A percentile compares a stretch with the other conserved stretches of the same genome.
phyloP scores from a whole-genome alignment of 2,888 invertebrate genomes.

The Drosophila flavopinicola region DNA sequence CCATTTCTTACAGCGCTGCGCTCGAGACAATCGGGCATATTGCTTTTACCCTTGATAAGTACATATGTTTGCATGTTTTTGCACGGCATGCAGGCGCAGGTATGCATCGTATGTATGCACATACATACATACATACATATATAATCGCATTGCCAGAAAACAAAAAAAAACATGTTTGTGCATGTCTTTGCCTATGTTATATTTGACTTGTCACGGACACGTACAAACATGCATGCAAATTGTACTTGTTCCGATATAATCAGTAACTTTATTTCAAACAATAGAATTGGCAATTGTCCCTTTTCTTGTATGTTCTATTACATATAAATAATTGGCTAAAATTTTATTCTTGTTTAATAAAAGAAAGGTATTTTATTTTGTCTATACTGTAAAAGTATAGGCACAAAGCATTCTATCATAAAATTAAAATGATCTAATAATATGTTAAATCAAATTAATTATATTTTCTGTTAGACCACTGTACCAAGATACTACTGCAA shows the following conservation, averaged over 20 bases:
- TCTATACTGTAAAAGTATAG: no score
- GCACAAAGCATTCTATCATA: no score
- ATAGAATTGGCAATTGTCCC: conserved; percentile 6
- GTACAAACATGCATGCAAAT: conserved; percentile 31
- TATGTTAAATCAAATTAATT: no score
- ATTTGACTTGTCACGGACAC: conserved; percentile 28
- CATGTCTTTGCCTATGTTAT: conserved; percentile 22
- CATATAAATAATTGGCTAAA: neutral
- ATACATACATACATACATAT: neutral
- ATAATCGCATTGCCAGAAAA: conserved; percentile 1
- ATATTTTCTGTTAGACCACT: no score
- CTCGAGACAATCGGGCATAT: conserved; percentile 38
- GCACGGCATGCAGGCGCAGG: conserved; percentile 12
- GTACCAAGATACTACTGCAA: no score
- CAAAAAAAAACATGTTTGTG: conserved; percentile 34
- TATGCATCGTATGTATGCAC: conserved; percentile 36
- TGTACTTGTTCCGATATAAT: conserved; percentile 7
- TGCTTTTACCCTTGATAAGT: conserved; percentile 21
- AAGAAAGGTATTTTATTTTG: no score
- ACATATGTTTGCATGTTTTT: neutral
- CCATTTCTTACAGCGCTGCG: conserved; percentile 41
- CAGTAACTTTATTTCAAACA: conserved; percentile 6
- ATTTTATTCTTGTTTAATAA: no score
- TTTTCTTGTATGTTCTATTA: conserved; percentile 3
- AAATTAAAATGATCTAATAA: no score